These are phyloP conservation scores for Sisyra terminalis DNA, from an alignment of 2,888 invertebrate genomes.

Conservation along the genomic window DNA sequence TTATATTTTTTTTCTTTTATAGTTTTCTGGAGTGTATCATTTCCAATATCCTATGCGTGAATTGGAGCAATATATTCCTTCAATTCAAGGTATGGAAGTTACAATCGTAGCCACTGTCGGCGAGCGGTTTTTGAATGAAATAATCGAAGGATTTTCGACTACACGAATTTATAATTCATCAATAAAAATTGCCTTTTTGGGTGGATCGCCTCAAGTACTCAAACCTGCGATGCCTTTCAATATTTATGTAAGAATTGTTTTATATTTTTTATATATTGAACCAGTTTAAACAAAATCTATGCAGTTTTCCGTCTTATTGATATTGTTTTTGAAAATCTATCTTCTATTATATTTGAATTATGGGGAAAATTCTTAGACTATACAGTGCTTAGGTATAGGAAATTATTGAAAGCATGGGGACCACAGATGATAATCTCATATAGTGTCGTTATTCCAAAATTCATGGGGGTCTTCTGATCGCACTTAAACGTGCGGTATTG, in stretches of 20 bases:
- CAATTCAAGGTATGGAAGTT: slow-evolving; percentile 62
- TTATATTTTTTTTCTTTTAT: slow-evolving; percentile 14
- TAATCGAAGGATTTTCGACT: slow-evolving; percentile 72
- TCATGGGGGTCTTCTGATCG: no score
- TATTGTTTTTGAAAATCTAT: not conserved
- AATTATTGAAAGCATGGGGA: no score
- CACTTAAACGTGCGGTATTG: no score
- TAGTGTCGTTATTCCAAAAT: no score
- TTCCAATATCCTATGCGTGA: slow-evolving; percentile 79
- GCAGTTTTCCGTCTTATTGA: no score
- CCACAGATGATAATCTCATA: no score
- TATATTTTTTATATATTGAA: not conserved
- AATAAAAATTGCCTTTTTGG: slow-evolving; percentile 66
- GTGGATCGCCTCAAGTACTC: slow-evolving; percentile 83
- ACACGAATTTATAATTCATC: slow-evolving; percentile 81
- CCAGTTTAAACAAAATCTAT: no score
- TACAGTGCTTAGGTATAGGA: no score
- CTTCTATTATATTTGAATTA: slow-evolving; percentile 9
- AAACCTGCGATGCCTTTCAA: slow-evolving; percentile 89
- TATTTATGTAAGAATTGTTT: slow-evolving; percentile 45
- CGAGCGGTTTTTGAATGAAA: slow-evolving; percentile 70
- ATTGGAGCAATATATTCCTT: slow-evolving; percentile 45
- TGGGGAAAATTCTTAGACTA: no score
- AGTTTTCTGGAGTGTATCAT: slow-evolving; percentile 79
- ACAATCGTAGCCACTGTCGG: slow-evolving; percentile 74